Percentiles rank a stretch among this genome's conserved stretches.
Evolutionary conservation across 2,797 vertebrate genomes (phyloP).

Genomic region (Capromys pilorides): DNA sequence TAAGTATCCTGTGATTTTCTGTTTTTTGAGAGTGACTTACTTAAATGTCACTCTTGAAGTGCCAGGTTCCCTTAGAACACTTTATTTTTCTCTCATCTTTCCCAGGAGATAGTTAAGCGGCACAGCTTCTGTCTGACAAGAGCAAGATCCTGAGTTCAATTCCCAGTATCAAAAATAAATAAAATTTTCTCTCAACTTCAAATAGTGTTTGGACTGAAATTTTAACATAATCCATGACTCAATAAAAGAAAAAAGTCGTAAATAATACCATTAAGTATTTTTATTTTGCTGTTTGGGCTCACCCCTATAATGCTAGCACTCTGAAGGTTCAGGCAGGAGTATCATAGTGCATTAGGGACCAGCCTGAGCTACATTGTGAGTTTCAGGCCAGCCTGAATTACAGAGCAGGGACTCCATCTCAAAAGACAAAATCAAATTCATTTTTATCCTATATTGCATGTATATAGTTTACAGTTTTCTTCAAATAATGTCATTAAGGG

Average conservation of each 20-base stretch:
- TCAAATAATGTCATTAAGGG: slow-evolving; percentile 17
- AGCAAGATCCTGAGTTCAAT: no score
- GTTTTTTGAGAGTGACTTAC: slow-evolving; percentile 22
- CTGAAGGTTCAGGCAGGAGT: neutral
- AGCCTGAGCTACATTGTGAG: neutral
- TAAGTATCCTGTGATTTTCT: neutral
- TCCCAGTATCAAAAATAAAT: no score
- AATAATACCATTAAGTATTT: neutral
- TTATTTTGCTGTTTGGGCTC: neutral
- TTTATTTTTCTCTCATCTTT: slow-evolving; percentile 34
- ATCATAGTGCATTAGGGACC: neutral
- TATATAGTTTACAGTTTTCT: neutral
- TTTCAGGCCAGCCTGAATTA: neutral
- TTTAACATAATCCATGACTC: slow-evolving; percentile 34
- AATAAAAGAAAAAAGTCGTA: slow-evolving; percentile 10
- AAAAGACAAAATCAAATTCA: neutral
- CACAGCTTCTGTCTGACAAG: no score
- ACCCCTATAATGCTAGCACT: neutral
- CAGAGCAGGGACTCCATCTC: neutral
- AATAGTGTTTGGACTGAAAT: slow-evolving; percentile 49
- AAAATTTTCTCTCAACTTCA: slow-evolving; percentile 31
- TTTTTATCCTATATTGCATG: slow-evolving; percentile 48
- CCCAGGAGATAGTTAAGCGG: no score
- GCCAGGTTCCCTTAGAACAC: neutral
- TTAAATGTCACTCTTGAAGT: slow-evolving; percentile 25